Evolutionary conservation across 2,113 vertebrate species (phyloP).

Genomic region (Astur gentilis): DNA sequence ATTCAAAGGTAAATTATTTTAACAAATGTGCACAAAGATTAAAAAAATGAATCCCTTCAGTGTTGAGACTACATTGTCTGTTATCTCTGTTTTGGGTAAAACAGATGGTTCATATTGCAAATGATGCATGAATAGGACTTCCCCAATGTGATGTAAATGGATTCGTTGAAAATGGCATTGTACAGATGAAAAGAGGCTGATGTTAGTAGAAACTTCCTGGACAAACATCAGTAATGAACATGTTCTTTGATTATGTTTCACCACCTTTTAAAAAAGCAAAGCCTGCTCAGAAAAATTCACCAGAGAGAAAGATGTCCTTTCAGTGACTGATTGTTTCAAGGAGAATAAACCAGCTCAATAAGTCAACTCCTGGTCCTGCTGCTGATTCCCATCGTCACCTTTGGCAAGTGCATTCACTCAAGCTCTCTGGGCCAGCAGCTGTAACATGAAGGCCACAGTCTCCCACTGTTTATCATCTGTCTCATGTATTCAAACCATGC

Average conservation of each 20-base stretch:
- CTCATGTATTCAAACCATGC: background rate
- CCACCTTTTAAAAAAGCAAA: background rate
- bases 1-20: slow-evolving; percentile 38
- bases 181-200: background rate
- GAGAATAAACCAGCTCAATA: background rate
- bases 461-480: background rate
- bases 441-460: background rate
- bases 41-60: background rate
- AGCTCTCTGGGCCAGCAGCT: background rate
- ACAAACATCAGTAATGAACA: slow-evolving; percentile 2
- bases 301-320: background rate
- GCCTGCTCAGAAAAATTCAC: background rate
- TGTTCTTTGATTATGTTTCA: background rate
- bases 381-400: background rate
- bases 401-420: background rate
- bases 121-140: slow-evolving; percentile 48
- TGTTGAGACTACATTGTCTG: slow-evolving; percentile 26
- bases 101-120: slow-evolving; percentile 54
- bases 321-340: background rate
- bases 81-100: slow-evolving; percentile 49
- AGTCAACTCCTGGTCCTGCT: background rate
- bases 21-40: slow-evolving; percentile 9
- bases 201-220: background rate
- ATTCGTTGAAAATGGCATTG: background rate
- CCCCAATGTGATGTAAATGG: background rate